Conservation (phyloP, 2,797 vertebrate genomes). For the Rhyacichthys aspro region DNA sequence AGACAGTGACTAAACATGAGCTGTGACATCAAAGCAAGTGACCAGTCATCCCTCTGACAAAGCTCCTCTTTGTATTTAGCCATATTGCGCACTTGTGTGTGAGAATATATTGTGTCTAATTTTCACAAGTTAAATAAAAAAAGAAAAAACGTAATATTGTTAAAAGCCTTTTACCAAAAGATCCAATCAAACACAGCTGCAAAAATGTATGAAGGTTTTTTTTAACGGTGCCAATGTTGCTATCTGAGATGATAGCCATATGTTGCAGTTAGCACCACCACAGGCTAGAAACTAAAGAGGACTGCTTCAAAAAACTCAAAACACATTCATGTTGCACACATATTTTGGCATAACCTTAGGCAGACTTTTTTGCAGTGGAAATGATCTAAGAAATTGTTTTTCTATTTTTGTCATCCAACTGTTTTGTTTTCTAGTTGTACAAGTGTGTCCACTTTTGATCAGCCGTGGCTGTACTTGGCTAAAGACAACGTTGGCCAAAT, state of each 20-base stretch:
- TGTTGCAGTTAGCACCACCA: neutral
- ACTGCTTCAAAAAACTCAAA: slow-evolving; percentile 12
- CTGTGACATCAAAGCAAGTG: slow-evolving; percentile 65
- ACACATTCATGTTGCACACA: slow-evolving; percentile 14
- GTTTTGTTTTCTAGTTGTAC: slow-evolving; percentile 12
- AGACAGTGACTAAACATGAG: slow-evolving; percentile 67
- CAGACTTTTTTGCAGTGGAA: slow-evolving; percentile 10
- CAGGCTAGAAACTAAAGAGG: slow-evolving; percentile 8
- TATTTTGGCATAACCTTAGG: slow-evolving; percentile 16
- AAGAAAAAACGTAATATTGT: neutral
- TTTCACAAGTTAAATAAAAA: slow-evolving; percentile 4
- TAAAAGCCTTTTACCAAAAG: neutral
- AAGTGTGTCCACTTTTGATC: neutral
- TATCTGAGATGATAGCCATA: neutral
- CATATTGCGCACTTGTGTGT: slow-evolving; percentile 15
- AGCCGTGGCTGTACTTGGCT: neutral
- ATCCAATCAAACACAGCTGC: neutral
- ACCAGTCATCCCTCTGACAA: slow-evolving; percentile 48
- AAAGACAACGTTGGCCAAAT: neutral
- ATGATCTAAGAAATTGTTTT: slow-evolving; percentile 3
- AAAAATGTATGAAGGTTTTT: too few relatives aligned
- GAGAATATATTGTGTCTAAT: slow-evolving; percentile 14
- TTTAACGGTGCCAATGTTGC: neutral
- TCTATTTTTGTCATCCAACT: slow-evolving; percentile 8
- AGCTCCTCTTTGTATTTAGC: slow-evolving; percentile 39